Evolutionary conservation across 2,113 vertebrate species (phyloP), one percentile per base, ranked within the genome.

Genomic region (Anthoscopus minutus): DNA sequence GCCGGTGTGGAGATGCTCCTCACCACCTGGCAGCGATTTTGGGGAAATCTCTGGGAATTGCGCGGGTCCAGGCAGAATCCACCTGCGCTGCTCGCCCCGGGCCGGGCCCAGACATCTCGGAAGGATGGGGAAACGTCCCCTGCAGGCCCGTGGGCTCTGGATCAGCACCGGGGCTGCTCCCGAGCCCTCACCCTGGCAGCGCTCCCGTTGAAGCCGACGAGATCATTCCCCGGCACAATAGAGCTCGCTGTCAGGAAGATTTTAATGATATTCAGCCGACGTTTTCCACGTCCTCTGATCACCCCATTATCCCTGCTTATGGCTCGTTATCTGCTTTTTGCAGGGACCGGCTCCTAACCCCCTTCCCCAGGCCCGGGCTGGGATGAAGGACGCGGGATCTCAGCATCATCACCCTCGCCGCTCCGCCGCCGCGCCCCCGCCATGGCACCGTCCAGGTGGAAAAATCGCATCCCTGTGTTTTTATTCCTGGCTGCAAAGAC

Each of bases 201-300:
- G 86, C 77, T 78, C 65, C 88, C 31, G 40, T 51, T 74, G 94
- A 71, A 93, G 58, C 69, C 16, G 22, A 16, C 8, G 35, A 74
- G 89, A 88, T 94, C 86, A 82, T 96, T 84, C 88, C 82, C 54
- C 18, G 30, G 38, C 66, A 96, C 86, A 94, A 93, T 48, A 74
- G 60, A 70, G 60, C 91, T 93, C 87, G 19, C 92, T 11, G 88
- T 93, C 92, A 91, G 96, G 95, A 94, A 96, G 95, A 97, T 95
- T 97, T 97, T 97, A 96, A 97, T 94, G 88, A 95, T 61, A 95
- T 90, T 91, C 91, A 90, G n/a, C 86, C 81, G 58, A 7, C 53
- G n/a, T 92, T 92, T 77, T 38, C 80, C 61, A 16, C 45, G 12
- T 82, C 94, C 85, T 95, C 81, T 35, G 79, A 84, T 84, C 73